These are phyloP conservation scores for Sinella curviseta DNA, from an alignment of 1,140 invertebrate species.

Conservation along the genomic window DNA sequence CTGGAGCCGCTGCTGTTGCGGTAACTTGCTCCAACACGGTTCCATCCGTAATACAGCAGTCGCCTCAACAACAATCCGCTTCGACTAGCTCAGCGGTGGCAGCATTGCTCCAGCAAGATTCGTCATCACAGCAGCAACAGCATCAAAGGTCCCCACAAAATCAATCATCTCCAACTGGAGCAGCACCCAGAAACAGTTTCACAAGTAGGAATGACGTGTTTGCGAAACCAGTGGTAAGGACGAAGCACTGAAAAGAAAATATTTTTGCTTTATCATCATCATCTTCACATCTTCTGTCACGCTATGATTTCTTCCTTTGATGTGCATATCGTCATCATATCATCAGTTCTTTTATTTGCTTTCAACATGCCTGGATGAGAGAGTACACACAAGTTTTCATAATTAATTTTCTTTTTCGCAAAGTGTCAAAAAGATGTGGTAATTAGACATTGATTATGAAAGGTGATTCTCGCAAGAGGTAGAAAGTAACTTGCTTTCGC, in stretches of 20 bases:
- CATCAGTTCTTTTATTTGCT: no score
- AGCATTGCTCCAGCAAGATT: conserved; percentile 2
- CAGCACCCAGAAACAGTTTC: background rate
- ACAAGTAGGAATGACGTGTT: background rate
- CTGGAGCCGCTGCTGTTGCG: background rate
- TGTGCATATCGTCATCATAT: no score
- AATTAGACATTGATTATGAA: no score
- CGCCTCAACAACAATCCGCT: background rate
- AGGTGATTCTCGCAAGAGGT: no score
- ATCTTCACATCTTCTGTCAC: no score
- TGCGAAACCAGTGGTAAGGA: background rate
- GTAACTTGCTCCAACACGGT: background rate
- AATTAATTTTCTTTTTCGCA: no score
- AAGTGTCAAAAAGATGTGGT: no score
- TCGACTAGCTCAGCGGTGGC: background rate
- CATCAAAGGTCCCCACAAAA: conserved; percentile 35
- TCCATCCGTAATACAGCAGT: background rate
- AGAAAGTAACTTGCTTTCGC: no score
- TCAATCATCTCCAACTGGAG: background rate
- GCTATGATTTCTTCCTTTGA: no score
- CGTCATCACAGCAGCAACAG: conserved; percentile 25
- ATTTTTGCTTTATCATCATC: no score
- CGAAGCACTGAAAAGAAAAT: background rate
- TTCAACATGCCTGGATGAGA: no score
- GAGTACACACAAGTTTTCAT: no score